These are phyloP conservation scores for Laterallus jamaicensis DNA, from an alignment of 2,113 vertebrate species.

Conservation along the genomic window DNA sequence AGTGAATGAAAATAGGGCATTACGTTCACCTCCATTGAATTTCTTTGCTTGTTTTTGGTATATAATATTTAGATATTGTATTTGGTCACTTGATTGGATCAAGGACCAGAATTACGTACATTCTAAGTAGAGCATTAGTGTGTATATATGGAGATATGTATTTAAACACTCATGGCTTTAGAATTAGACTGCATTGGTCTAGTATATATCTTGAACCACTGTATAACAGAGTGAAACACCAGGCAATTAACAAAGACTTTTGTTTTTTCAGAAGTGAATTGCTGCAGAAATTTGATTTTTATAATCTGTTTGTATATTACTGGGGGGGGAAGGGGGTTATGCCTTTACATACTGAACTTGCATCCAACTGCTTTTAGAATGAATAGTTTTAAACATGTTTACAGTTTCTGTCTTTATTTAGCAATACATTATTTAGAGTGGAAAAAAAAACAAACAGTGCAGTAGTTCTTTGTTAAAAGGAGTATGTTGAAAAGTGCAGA, in stretches of 20 bases:
- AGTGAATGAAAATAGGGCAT: not conserved
- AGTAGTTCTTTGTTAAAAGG: not conserved
- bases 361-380: not conserved
- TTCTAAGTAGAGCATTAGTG: not conserved
- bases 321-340: not conserved
- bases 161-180: not conserved
- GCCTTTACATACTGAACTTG: not conserved
- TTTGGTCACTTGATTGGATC: not conserved
- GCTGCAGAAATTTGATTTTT: not conserved
- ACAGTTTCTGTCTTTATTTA: not conserved
- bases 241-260: not conserved
- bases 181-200: not conserved
- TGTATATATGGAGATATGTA: not conserved
- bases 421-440: not conserved
- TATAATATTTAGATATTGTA: not conserved
- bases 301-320: not conserved
- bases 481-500: not conserved
- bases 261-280: not conserved
- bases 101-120: not conserved
- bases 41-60: not conserved
- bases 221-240: not conserved
- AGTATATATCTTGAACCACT: not conserved
- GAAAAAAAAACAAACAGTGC: not conserved
- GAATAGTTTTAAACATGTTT: not conserved
- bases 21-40: not conserved